phyloP scores from a whole-genome alignment of 1,140 invertebrate species.

The Dysdera silvatica region DNA sequence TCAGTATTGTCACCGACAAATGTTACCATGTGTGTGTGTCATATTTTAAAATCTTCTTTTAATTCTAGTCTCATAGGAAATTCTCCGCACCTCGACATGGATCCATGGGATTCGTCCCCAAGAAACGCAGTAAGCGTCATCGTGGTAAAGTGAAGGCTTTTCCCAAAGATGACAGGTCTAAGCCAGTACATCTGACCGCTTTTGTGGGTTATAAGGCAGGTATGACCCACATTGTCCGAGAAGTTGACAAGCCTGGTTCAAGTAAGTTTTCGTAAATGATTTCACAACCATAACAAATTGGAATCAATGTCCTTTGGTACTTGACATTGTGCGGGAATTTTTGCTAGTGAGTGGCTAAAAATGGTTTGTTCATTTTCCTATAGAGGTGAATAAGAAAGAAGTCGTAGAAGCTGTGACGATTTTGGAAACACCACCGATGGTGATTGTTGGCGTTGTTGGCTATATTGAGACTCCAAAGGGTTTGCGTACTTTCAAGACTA shows the following conservation, averaged over 20 bases:
- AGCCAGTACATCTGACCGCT: slow-evolving; percentile 95
- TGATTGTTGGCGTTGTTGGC: slow-evolving; percentile 93
- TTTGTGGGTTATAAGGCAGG: slow-evolving; percentile 99
- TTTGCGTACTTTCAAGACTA: slow-evolving; percentile 82
- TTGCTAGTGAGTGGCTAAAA: neutral
- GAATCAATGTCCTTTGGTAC: neutral
- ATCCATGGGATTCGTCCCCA: slow-evolving; percentile 98
- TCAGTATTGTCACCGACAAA: too few species aligned
- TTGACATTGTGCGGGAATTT: neutral
- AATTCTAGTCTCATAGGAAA: slow-evolving; percentile 94
- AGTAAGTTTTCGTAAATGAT: slow-evolving; percentile 61
- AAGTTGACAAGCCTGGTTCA: slow-evolving; percentile 97
- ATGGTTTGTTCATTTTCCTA: slow-evolving; percentile 34
- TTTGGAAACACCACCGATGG: slow-evolving; percentile 96
- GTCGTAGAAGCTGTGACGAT: slow-evolving; percentile 98
- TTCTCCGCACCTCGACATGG: slow-evolving; percentile 99
- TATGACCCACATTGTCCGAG: slow-evolving; percentile 98
- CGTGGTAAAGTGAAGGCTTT: slow-evolving; percentile 99
- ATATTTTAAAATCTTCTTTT: slow-evolving; percentile 7
- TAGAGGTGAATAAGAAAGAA: slow-evolving; percentile 99
- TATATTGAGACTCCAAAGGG: slow-evolving; percentile 99
- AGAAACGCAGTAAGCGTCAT: slow-evolving; percentile 89
- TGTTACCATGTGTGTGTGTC: too few species aligned
- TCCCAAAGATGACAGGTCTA: slow-evolving; percentile 94
- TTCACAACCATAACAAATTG: neutral